Evolutionary conservation across 2,113 vertebrate species (phyloP).

Genomic region (Puma concolor): DNA sequence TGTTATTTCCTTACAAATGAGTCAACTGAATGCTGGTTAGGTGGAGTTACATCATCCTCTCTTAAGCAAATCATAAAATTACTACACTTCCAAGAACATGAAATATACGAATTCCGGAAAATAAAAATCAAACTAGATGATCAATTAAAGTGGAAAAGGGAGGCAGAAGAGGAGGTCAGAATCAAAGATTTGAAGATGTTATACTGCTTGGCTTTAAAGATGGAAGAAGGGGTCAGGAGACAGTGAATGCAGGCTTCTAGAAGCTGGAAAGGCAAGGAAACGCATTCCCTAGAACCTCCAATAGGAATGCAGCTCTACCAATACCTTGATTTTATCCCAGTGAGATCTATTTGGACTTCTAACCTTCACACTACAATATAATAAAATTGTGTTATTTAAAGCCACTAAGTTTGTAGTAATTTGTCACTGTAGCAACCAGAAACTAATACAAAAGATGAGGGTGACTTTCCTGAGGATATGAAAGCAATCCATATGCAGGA

Average conservation of each 20-base stretch:
- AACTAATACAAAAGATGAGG: not conserved
- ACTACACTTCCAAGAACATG: not conserved
- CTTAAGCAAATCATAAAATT: not conserved
- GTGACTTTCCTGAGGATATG: not conserved
- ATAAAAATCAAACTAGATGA: conserved; percentile 27
- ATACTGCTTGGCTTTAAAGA: not conserved
- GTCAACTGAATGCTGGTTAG: not conserved
- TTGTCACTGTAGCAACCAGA: conserved; percentile 11
- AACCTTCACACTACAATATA: not conserved
- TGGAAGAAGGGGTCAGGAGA: not conserved
- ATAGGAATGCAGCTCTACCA: not conserved
- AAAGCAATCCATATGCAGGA: not conserved
- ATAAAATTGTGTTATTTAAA: not conserved
- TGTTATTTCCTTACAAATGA: not conserved
- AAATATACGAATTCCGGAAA: not conserved
- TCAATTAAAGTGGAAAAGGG: not conserved
- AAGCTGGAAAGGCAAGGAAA: not conserved
- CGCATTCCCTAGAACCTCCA: not conserved
- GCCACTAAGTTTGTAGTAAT: not conserved
- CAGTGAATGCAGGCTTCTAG: not conserved
- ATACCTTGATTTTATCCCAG: not conserved
- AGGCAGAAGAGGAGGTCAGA: not conserved
- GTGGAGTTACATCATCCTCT: not conserved
- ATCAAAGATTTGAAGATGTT: not conserved
- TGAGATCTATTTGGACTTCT: not conserved